Evolutionary conservation across 2,797 vertebrate species (phyloP), one percentile per base, ranked within the genome.

Genomic region (Fundulus diaphanus): DNA sequence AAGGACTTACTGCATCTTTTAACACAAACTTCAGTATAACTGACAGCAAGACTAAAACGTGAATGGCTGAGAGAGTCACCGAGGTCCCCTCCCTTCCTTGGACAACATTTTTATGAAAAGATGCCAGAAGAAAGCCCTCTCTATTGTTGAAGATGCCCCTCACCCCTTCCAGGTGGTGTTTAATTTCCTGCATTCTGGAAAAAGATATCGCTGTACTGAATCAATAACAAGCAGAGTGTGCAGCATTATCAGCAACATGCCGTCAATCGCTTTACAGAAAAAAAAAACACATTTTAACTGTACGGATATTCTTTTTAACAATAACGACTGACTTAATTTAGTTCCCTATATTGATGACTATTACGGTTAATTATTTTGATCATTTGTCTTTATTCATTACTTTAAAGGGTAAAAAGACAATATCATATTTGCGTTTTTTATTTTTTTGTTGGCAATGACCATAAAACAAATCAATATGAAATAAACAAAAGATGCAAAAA

Each of bases 61-160:
- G 63, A 66, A 66, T 66, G 12, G 40, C 37, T 66, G 13, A 66
- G 63, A 42, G 61, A 42, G 63, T 66, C 63, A 3, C 6, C 27
- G 63, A 40, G 33, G 63, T 66, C 63, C 27, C 37, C n/a, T 44
- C 37, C 40, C 63, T 66, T 66, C 40, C 37, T 42, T 66, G 13
- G 40, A 44, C 37, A 40, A 66, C 13, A 27, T 44, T 44, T 44
- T 42, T 27, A 44, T 44, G 40, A 66, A 27, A n/a, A 44, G 12
- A 44, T 66, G 40, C 63, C 63, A 66, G 40, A 27, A 66, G 63
- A 66, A 44, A 66, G 37, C 40, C 63, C n/a, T 42, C 40, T n/a
- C 37, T 44, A 27, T 66, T 66, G 37, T 42, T 40, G 44, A 40
- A 44, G 63, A 44, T 16, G 24, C 63, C 40, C 40, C 40, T 44